Evolutionary conservation across 2,888 invertebrate genomes (phyloP), one percentile per base, ranked within the genome.

Genomic region (Azorinus chamasolen): DNA sequence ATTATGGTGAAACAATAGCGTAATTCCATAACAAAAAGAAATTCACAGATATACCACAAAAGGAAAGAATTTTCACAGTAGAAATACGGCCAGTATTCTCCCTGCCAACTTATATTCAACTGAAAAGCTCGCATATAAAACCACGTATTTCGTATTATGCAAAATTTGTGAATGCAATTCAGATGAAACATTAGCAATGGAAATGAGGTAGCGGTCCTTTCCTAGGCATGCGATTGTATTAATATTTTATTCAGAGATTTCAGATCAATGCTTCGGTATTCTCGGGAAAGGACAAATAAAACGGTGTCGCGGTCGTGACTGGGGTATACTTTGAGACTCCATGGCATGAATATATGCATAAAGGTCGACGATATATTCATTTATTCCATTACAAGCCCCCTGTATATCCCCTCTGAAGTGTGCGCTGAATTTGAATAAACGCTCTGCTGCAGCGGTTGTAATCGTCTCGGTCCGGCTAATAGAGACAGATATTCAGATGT

Each of bases 181-280:
- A 77, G 80, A 70, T 76, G 76, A 68, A 75, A 80, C 76, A 80
- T 80, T 80, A 71, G 80, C 80, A 80, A 80, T 80, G 80, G 80
- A 80, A 80, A 80, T 80, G 63, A 80, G 74, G 66, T 50, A 61
- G 51, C 69, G 57, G 66, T 62, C 70, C 68, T 63, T 79, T 77
- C 80, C 66, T 54, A 57, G 53, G 66, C 76, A 80, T 76, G 80
- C 66, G 76, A 80, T 80, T 80, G 80, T 80, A 80, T 76, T 80
- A 80, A 80, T 80, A 80, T 80, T 80, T 80, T 80, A 80, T 76
- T 72, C 76, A 77, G 80, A 68, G 72, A 72, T 72, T 65, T 70
- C 54, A 59, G 72, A 76, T 80, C 80, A 77, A 80, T 80, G 76
- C 69, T 54, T 39, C 62, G 50, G 58, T 74, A 63, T 63, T 70